Conservation (phyloP, 2,797 vertebrate genomes). For the Xenops minutus region DNA sequence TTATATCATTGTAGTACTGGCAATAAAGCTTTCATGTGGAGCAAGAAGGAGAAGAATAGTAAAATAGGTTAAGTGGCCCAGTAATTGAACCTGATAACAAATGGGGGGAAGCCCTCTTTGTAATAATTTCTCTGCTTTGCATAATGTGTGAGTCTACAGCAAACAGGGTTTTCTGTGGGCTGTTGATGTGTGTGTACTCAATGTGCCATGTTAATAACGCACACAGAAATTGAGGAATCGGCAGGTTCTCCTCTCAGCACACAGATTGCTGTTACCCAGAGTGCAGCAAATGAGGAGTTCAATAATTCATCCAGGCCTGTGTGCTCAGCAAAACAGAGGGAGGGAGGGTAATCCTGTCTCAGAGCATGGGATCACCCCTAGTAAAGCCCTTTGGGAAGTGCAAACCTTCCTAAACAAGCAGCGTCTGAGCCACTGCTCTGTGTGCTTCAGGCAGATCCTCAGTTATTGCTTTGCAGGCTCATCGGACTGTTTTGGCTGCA, state of each 20-base stretch:
- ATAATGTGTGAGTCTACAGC: neutral
- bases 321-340: neutral
- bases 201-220: constrained; percentile 35
- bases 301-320: constrained; percentile 26
- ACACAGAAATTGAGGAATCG: neutral
- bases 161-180: neutral
- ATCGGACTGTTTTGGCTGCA: neutral
- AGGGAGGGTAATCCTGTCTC: neutral
- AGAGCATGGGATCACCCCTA: neutral
- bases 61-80: constrained; percentile 42
- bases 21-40: constrained; percentile 35
- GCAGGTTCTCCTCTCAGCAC: constrained; percentile 38
- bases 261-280: neutral
- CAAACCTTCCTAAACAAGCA: constrained; percentile 11
- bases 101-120: neutral
- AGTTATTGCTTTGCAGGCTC: neutral
- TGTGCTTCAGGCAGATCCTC: neutral
- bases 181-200: constrained; percentile 22
- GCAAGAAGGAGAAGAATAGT: constrained; percentile 13
- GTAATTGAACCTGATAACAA: constrained; percentile 17
- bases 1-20: neutral
- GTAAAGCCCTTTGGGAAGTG: constrained; percentile 31
- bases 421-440: neutral
- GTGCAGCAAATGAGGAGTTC: constrained; percentile 23
- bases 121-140: neutral